These are phyloP conservation scores for Trachops cirrhosus DNA, from an alignment of 2,797 vertebrate genomes.

Conservation along the genomic window DNA sequence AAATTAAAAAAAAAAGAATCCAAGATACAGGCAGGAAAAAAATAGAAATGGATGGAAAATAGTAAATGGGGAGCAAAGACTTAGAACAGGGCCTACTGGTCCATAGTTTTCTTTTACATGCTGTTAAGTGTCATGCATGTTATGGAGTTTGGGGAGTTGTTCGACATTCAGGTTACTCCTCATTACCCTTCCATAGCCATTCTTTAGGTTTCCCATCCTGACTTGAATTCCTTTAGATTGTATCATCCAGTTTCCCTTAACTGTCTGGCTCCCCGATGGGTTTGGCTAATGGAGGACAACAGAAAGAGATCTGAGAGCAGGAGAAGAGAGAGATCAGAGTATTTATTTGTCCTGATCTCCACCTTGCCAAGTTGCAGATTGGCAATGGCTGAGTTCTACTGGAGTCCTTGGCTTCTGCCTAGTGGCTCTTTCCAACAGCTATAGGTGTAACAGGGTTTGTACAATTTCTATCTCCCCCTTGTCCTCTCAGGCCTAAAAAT, in stretches of 20 bases:
- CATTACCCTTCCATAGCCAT: background rate
- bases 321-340: background rate
- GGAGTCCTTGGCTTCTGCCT: background rate
- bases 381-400: background rate
- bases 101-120: background rate
- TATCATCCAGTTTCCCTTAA: background rate
- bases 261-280: background rate
- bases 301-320: background rate
- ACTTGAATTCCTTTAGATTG: background rate
- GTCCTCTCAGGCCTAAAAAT: background rate
- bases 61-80: slow-evolving; percentile 4
- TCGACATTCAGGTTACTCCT: background rate
- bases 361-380: background rate
- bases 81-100: background rate
- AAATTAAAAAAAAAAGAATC: too few relatives aligned
- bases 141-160: background rate
- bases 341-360: background rate
- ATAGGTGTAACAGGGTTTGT: background rate
- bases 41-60: background rate
- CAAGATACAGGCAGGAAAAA: background rate
- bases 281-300: background rate
- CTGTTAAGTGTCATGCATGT: background rate
- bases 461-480: background rate
- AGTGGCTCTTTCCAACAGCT: background rate
- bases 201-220: background rate